A percentile compares a stretch with the other conserved stretches of the same genome.
These are phyloP conservation scores for Notechis scutatus DNA, from an alignment of 2,113 vertebrate species.

Conservation along the genomic window DNA sequence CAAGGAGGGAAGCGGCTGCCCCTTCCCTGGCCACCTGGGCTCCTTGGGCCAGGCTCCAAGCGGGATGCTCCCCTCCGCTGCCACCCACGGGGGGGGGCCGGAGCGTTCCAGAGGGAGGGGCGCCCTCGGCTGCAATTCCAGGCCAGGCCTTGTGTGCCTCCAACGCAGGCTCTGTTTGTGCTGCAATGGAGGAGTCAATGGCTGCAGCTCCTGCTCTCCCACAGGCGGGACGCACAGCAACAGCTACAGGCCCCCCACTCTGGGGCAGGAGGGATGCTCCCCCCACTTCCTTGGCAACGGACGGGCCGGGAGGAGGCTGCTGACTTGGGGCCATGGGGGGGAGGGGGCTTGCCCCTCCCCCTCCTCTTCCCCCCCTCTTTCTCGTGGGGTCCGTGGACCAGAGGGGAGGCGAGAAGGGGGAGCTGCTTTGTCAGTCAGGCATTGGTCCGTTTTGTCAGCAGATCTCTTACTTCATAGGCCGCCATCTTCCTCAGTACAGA, in stretches of 20 bases:
- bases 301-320: background rate
- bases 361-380: background rate
- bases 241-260: background rate
- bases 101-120: too few species aligned
- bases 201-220: background rate
- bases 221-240: background rate
- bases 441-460: background rate
- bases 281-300: background rate
- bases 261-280: background rate
- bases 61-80: background rate
- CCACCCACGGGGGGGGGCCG: too few species aligned
- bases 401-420: background rate
- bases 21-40: too few species aligned
- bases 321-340: too few species aligned
- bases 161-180: background rate
- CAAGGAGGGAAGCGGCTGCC: background rate
- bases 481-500: background rate
- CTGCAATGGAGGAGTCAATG: background rate
- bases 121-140: background rate
- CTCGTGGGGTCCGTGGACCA: background rate
- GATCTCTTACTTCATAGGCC: background rate
- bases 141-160: background rate
- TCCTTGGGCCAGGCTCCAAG: background rate
- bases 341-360: background rate
- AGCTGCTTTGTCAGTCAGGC: background rate